Evolutionary conservation across 2,113 vertebrate species (phyloP).

Genomic region (Parus major): DNA sequence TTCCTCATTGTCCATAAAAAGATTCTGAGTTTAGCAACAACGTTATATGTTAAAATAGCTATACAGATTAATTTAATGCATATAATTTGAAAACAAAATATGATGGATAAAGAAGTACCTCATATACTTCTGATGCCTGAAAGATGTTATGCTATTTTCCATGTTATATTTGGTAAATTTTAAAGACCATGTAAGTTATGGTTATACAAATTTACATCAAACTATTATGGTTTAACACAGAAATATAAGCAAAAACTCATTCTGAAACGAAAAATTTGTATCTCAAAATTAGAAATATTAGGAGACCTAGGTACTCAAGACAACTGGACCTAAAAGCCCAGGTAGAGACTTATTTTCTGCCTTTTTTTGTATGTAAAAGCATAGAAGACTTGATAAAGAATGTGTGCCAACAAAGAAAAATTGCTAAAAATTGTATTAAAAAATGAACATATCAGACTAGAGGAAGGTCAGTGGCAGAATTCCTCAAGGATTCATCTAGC

Average conservation of each 20-base stretch:
- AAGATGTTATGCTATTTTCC: not conserved
- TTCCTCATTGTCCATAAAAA: not conserved
- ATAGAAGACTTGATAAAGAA: not conserved
- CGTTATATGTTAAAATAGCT: not conserved
- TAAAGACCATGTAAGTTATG: not conserved
- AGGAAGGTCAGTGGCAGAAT: not conserved
- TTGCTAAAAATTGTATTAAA: not conserved
- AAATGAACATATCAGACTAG: not conserved
- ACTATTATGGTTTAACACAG: not conserved
- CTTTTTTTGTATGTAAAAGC: not conserved
- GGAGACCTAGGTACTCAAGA: not conserved
- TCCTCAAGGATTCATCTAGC: not conserved
- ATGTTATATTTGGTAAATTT: not conserved
- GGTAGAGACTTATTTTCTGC: not conserved
- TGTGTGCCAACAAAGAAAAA: not conserved
- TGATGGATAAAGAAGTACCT: not conserved
- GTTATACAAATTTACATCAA: not conserved
- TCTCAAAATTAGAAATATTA: not conserved
- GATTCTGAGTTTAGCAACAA: not conserved
- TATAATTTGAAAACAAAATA: not conserved
- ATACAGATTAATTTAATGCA: not conserved
- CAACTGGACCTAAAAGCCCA: not conserved
- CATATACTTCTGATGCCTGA: not conserved
- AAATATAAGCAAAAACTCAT: not conserved
- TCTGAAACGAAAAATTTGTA: not conserved